Evolutionary conservation across 2,113 vertebrate species (phyloP).

Genomic region (Passer domesticus): DNA sequence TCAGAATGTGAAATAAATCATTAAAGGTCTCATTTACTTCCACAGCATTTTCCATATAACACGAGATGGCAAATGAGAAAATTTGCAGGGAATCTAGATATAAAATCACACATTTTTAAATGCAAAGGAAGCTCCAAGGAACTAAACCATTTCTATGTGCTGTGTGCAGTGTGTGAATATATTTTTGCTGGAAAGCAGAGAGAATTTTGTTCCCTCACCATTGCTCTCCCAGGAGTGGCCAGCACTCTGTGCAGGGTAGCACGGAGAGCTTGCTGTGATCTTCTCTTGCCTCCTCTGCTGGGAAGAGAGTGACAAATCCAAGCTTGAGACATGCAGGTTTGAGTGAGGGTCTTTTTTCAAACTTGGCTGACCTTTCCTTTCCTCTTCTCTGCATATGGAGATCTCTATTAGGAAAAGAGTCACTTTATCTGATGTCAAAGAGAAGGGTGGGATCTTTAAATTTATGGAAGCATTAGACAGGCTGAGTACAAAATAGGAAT

Average conservation of each 20-base stretch:
- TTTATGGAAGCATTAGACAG: neutral
- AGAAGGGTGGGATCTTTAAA: neutral
- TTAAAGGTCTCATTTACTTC: neutral
- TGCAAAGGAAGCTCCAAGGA: neutral
- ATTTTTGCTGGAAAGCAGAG: neutral
- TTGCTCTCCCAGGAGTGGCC: neutral
- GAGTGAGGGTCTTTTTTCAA: neutral
- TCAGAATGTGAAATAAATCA: neutral
- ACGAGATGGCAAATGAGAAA: neutral
- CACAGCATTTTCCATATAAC: neutral
- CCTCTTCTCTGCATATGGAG: neutral
- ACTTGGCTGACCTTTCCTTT: neutral
- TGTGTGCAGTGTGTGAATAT: neutral
- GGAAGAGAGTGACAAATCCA: neutral
- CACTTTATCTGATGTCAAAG: neutral
- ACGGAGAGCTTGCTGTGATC: neutral
- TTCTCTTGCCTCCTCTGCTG: neutral
- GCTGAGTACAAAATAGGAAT: neutral
- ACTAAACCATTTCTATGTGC: neutral
- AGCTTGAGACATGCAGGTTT: neutral
- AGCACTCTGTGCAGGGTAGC: neutral
- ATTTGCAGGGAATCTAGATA: neutral
- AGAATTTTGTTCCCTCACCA: neutral
- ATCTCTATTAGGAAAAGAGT: neutral
- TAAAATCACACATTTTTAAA: neutral